Base-by-base conservation (phyloP, 2,797 vertebrate genomes). In the Arrhamphus sclerolepis region DNA sequence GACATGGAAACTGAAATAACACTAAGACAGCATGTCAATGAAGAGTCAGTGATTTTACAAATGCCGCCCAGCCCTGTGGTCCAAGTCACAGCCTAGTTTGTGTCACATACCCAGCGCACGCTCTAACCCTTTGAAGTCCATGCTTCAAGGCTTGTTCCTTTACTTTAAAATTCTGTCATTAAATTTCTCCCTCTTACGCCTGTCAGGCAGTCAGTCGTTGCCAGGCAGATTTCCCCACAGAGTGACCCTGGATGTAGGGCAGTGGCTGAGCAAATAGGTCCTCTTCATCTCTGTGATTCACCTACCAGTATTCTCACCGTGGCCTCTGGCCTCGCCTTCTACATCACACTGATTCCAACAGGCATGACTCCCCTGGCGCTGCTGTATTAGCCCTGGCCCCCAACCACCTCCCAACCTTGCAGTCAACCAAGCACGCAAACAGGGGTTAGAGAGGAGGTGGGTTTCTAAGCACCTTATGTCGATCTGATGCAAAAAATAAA, bases 261-360 rank as follows among this genome's bases (percentile, higher is more conserved):
- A 49, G 74, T 14, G 46, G 57, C 66, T 53, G 79, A 83, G 73
- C 74, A 84, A 75, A 78, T 49, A 69, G 63, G 67, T 69, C 66
- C 64, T 46, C 29, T 72, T 87, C 75, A 52, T 72, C 60, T n/a
- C 39, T 53, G 34, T 84, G 89, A 90, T 70, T 89, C 82, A 84
- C 80, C 79, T 77, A 69, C 49, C 65, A 69, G 75, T 76, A 39
- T 57, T 65, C 11, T n/a, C 67, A 39, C 46, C 38, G 3, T 62
- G 68, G 56, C 78, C 83, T 57, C 73, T 61, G 69, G 72, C 76
- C 62, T 78, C 13, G 21, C 70, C 78, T 69, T 55, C 77, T 66
- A 54, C 70, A 74, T 89, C 75, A 85, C 43, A 34, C 76, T 88
- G 84, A 92, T 89, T 79, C 65, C 56, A 78, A 67, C 59, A 53